Conservation (phyloP, 1,140 invertebrate species). For the Macrostomum lignano region DNA sequence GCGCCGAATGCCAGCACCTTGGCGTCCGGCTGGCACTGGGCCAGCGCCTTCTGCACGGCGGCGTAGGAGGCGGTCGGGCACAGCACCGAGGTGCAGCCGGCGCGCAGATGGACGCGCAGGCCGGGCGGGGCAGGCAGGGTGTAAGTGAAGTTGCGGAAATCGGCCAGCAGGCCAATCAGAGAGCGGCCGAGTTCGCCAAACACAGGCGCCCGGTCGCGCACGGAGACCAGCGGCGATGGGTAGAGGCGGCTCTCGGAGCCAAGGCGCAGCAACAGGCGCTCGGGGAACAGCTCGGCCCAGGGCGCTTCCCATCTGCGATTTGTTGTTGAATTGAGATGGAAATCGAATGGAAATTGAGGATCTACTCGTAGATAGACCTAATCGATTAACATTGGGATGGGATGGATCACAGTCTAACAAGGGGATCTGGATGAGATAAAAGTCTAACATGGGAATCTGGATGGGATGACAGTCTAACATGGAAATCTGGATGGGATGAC, state of each 20-base stretch:
- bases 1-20: slow-evolving; percentile 53
- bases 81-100: no score
- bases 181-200: slow-evolving; percentile 64
- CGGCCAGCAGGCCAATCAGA: slow-evolving; percentile 57
- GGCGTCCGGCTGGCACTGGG: slow-evolving; percentile 50
- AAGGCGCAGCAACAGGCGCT: slow-evolving; percentile 38
- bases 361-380: no score
- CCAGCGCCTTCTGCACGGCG: slow-evolving; percentile 37
- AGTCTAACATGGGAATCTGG: no score
- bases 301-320: no score
- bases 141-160: slow-evolving; percentile 58
- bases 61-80: slow-evolving; percentile 2
- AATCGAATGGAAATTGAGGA: slow-evolving; percentile 11
- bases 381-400: no score
- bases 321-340: slow-evolving; percentile 50
- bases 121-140: slow-evolving; percentile 39
- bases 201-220: slow-evolving; percentile 44
- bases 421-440: no score
- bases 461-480: no score
- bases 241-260: slow-evolving; percentile 69
- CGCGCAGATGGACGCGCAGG: no score
- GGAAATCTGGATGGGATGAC: no score
- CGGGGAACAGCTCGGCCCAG: no score
- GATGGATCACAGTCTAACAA: no score
- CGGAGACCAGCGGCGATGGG: slow-evolving; percentile 51